Evolutionary conservation across 2,888 invertebrate genomes (phyloP).

Genomic region (Epiblema foenella): DNA sequence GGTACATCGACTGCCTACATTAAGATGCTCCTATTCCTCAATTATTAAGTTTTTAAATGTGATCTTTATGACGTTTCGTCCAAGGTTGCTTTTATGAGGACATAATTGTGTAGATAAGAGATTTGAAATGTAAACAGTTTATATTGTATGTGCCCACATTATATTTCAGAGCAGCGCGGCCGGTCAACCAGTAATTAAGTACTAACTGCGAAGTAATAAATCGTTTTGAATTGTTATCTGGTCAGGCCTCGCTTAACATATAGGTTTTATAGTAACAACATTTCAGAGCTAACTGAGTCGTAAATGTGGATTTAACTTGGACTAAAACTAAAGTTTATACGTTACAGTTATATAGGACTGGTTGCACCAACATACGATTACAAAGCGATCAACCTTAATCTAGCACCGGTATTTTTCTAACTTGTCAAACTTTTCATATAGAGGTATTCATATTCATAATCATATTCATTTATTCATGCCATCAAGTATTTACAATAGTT

Average conservation of each 20-base stretch:
- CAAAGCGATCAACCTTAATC: too few relatives aligned
- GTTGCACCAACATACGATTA: too few relatives aligned
- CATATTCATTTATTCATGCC: too few relatives aligned
- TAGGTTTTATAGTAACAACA: constrained; percentile 30
- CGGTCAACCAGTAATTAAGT: constrained; percentile 25
- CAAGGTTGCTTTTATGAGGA: constrained; percentile 4
- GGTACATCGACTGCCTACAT: constrained; percentile 1
- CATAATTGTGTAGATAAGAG: background rate
- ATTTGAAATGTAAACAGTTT: background rate
- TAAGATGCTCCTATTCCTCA: constrained; percentile 3
- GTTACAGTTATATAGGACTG: too few relatives aligned
- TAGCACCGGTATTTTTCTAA: too few relatives aligned
- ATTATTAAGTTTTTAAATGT: background rate
- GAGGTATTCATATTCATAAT: too few relatives aligned
- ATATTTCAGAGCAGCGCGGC: constrained; percentile 16
- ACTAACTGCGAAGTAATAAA: constrained; percentile 28
- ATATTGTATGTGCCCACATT: constrained; percentile 30
- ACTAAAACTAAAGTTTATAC: background rate
- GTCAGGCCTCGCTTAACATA: constrained; percentile 30
- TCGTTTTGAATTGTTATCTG: constrained; percentile 35
- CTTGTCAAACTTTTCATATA: too few relatives aligned
- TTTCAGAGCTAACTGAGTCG: constrained; percentile 16
- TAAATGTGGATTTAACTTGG: constrained; percentile 15
- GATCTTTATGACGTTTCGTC: background rate
- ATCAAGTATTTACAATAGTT: too few relatives aligned